These are phyloP conservation scores for Magallana nippona DNA, from an alignment of 2,888 invertebrate genomes.

Conservation along the genomic window DNA sequence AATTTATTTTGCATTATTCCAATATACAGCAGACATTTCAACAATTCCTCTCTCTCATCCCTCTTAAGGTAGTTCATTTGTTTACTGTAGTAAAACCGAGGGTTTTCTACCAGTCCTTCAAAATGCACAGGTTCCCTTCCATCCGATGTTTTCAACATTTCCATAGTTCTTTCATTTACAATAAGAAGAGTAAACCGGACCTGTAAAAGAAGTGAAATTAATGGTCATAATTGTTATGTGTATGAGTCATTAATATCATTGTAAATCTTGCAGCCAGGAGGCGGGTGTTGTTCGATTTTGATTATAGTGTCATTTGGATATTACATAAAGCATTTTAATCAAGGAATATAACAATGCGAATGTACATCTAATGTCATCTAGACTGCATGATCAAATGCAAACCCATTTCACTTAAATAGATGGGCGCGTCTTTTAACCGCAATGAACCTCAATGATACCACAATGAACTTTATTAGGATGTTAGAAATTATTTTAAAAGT, in stretches of 20 bases:
- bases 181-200: not conserved
- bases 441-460: too few species aligned
- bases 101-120: not conserved
- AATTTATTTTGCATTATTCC: not conserved
- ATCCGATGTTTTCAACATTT: not conserved
- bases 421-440: too few species aligned
- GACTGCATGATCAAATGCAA: too few species aligned
- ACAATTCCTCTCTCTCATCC: not conserved
- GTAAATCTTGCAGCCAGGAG: not conserved
- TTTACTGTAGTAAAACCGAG: constrained; percentile 5
- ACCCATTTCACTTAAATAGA: too few species aligned
- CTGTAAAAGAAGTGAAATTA: not conserved
- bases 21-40: not conserved
- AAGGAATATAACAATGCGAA: too few species aligned
- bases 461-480: too few species aligned
- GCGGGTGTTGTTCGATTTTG: too few species aligned
- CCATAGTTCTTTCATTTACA: not conserved
- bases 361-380: too few species aligned
- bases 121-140: not conserved
- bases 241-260: not conserved
- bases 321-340: too few species aligned
- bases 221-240: not conserved
- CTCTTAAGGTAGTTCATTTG: not conserved
- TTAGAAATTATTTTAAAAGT: too few species aligned
- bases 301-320: too few species aligned